Conservation (phyloP, 2,888 invertebrate genomes). For the Kuschelorhynchus macadamiae region DNA sequence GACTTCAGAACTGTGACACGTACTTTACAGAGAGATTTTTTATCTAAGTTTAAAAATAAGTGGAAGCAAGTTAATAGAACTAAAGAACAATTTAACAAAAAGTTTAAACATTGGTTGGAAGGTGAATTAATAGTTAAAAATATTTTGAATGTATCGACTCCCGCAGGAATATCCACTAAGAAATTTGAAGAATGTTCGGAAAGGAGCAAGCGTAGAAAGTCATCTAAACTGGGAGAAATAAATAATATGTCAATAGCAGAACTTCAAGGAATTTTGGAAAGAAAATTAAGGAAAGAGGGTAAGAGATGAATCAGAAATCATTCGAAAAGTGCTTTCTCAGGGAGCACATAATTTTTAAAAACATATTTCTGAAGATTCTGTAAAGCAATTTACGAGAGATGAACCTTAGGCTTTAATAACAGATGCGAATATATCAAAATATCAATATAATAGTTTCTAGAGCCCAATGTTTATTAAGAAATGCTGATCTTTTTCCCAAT, state of each 20-base stretch:
- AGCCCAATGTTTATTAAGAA: too few relatives aligned
- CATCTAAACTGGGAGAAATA: neutral
- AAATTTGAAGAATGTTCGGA: too few relatives aligned
- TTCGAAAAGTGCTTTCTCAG: too few relatives aligned
- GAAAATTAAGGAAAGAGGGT: neutral
- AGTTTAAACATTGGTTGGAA: neutral
- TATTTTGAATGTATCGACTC: neutral
- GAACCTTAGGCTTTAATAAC: neutral
- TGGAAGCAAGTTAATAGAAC: neutral
- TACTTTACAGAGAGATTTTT: neutral
- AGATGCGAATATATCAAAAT: too few relatives aligned
- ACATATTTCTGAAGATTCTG: neutral
- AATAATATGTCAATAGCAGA: neutral
- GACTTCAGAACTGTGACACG: neutral
- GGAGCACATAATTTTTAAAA: too few relatives aligned
- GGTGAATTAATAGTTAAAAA: neutral
- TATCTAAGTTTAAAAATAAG: conserved; percentile 1
- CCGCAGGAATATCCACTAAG: neutral
- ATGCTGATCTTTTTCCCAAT: too few relatives aligned
- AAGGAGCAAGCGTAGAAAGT: neutral
- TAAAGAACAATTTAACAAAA: too few relatives aligned
- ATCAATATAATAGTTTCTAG: too few relatives aligned
- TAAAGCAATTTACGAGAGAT: neutral
- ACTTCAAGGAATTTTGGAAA: neutral
- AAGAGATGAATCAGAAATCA: neutral